A percentile compares a stretch with the other conserved stretches of the same genome.
These are phyloP conservation scores for Mastacembelus armatus DNA, from an alignment of 2,797 vertebrate genomes.

Conservation along the genomic window DNA sequence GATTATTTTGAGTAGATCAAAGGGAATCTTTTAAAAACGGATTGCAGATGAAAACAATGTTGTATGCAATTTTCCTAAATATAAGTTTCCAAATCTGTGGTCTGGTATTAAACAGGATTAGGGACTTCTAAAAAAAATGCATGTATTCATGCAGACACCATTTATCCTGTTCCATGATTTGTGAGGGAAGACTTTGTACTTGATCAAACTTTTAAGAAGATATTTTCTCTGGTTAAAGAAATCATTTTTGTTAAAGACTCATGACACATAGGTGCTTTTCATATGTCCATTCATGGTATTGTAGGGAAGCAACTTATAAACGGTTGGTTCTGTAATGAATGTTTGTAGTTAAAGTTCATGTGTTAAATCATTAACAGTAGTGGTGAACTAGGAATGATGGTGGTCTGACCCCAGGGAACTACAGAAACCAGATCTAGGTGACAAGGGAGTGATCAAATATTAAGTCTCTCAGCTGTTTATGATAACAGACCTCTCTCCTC, in stretches of 20 bases:
- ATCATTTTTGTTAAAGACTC: background rate
- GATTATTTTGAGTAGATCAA: conserved; percentile 74
- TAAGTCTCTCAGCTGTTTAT: conserved; percentile 36
- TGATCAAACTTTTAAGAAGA: conserved; percentile 21
- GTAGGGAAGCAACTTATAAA: too few species aligned
- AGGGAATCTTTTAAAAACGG: conserved; percentile 65
- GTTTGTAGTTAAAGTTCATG: conserved; percentile 11
- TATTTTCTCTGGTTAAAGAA: too few species aligned
- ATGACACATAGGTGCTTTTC: background rate
- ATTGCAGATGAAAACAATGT: conserved; percentile 60
- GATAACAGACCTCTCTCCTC: conserved; percentile 34
- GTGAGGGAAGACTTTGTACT: background rate
- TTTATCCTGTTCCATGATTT: conserved; percentile 6
- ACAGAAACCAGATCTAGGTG: conserved; percentile 41
- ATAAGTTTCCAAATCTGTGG: conserved; percentile 51
- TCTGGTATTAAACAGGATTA: conserved; percentile 56
- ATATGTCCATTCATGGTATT: background rate
- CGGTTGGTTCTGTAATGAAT: conserved; percentile 16
- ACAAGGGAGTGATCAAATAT: conserved; percentile 17
- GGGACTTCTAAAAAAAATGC: conserved; percentile 1
- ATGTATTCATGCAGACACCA: conserved; percentile 4
- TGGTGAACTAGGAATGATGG: conserved; percentile 27
- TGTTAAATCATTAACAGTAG: conserved; percentile 53
- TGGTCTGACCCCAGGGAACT: conserved; percentile 28
- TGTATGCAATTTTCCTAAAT: conserved; percentile 40